Percentiles rank a stretch among this genome's conserved stretches.
These are phyloP conservation scores for Agelas oroides DNA, from an alignment of 37 sponge, comb jelly and placozoan species.

Conservation along the genomic window DNA sequence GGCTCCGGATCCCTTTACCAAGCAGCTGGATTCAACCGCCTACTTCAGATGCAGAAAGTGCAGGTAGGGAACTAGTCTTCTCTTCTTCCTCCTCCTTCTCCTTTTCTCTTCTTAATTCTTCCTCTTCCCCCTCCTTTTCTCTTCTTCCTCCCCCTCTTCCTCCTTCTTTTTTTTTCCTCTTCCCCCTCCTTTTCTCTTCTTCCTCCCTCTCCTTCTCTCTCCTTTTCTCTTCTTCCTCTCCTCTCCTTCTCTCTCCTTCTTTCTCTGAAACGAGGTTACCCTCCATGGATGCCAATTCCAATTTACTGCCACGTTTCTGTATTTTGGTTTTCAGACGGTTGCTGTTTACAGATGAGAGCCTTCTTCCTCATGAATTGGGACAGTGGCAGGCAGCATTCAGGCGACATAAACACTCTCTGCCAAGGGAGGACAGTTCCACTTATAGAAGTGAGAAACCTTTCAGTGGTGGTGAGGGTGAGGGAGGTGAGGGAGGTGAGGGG, in stretches of 20 bases:
- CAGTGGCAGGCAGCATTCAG: slow-evolving; percentile 70
- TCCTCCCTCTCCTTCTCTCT: too few species aligned
- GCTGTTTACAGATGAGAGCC: slow-evolving; percentile 64
- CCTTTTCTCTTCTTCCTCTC: too few species aligned
- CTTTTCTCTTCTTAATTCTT: too few species aligned
- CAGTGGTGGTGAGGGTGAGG: neutral
- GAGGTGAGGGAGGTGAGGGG: neutral
- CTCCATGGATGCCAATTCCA: too few species aligned
- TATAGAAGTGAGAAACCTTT: neutral
- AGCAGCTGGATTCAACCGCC: slow-evolving; percentile 3
- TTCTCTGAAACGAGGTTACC: too few species aligned
- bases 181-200: too few species aligned
- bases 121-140: too few species aligned
- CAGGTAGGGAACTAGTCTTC: slow-evolving; percentile 33
- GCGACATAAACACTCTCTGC: slow-evolving; percentile 63
- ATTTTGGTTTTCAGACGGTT: slow-evolving; percentile 67
- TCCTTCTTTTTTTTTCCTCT: too few species aligned
- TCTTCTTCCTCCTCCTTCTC: too few species aligned
- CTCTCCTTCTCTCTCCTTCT: too few species aligned
- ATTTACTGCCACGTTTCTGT: too few species aligned
- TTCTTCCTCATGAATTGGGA: slow-evolving; percentile 76
- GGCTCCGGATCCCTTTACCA: slow-evolving; percentile 60
- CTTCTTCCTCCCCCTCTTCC: too few species aligned
- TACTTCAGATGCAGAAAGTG: slow-evolving; percentile 81
- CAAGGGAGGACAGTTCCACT: neutral